Evolutionary conservation across 2,797 vertebrate genomes (phyloP), one percentile per base, ranked within the genome.

Genomic region (Crocodylus rhombifer): DNA sequence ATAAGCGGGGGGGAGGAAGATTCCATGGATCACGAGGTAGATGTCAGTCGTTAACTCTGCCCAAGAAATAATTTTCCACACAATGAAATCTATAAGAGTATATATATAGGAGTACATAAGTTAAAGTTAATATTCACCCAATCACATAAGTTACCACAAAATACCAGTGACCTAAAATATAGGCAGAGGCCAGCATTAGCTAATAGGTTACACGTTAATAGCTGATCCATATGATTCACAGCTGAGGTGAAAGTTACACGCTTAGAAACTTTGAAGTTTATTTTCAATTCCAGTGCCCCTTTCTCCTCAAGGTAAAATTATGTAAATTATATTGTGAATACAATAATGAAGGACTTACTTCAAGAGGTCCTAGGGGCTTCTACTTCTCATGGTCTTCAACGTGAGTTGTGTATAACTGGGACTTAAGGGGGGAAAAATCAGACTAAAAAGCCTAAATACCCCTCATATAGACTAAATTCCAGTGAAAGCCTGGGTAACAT

Each of bases 281-380:
- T 79, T 73, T 73, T 28, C 20, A 14, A 85, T 86, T 25, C 7
- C 30, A 88, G 28, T 4, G 73, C 21, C 85, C 74, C 14, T 7
- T 88, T 23, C 42, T 84, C 73, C 82, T 2, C 83, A 8, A 51
- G 77, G 26, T 64, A 14, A 88, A 61, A 2, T 14, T 18, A 5
- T 11, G 2, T 14, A 56, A 65, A 42, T 42, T 2, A 23, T 25
- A 51, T 6, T 71, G 56, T 5, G 84, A 63, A 14, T 4, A 15
- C 28, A 4, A 79, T 28, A 56, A 10, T 30, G 28, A 69, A 80
- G 36, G 7, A 3, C 1, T 0, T 0, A 5, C 51, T 63, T 88
- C 20, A 3, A 8, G 87, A 65, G 23, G 9, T 81, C 76, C 84
- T 30, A 26, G 10, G 14, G 77, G 30, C n/a, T 51, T 5, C 57